A percentile compares a stretch with the other conserved stretches of the same genome.
phyloP scores from a whole-genome alignment of 2,797 vertebrate species.

The Loris lydekkerianus region DNA sequence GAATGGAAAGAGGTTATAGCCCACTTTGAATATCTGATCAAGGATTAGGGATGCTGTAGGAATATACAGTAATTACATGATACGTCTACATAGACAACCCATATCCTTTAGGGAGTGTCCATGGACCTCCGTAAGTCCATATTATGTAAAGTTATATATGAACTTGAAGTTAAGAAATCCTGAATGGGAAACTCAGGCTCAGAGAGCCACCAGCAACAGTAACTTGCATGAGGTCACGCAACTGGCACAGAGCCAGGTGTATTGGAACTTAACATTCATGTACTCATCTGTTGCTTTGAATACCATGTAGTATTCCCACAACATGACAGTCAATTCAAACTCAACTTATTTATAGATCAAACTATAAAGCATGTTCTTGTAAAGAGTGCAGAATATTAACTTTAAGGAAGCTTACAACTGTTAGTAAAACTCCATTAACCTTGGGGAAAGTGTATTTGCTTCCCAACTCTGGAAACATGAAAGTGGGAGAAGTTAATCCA shows the following conservation, averaged over 20 bases:
- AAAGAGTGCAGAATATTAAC: background rate
- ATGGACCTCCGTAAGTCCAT: background rate
- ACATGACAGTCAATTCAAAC: background rate
- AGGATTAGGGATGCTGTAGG: background rate
- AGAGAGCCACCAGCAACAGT: background rate
- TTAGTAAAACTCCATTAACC: background rate
- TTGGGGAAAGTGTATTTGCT: background rate
- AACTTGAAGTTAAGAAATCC: background rate
- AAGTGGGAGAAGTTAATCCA: background rate
- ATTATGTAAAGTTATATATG: background rate
- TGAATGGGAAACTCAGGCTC: background rate
- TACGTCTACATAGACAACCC: background rate
- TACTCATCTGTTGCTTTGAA: background rate
- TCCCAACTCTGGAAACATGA: background rate
- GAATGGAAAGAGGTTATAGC: background rate
- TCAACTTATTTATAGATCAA: background rate
- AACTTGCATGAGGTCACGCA: background rate
- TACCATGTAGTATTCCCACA: background rate
- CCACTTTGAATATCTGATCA: background rate
- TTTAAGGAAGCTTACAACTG: background rate
- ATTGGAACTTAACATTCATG: background rate
- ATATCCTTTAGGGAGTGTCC: background rate
- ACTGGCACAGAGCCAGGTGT: background rate
- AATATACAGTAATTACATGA: background rate
- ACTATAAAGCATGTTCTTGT: background rate